Evolutionary conservation across 2,888 invertebrate genomes (phyloP), one percentile per base, ranked within the genome.

Genomic region (Germaria angustata): DNA sequence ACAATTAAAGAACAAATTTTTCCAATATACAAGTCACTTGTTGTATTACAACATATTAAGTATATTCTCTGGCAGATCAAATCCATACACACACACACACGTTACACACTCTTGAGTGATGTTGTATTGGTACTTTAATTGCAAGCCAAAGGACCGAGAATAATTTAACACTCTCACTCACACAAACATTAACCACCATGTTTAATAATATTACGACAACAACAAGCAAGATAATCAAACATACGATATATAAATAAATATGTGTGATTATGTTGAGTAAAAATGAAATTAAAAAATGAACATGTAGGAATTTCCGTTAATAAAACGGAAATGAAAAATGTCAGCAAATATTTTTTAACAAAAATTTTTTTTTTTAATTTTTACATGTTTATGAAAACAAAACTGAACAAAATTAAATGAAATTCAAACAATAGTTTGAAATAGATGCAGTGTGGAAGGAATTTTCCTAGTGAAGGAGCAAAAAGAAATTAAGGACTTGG

Each of bases 1-100:
- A 79, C 78, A 82, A 82, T 79, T 82, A 82, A 81, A 82, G 81
- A 63, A 79, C 57, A 69, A 75, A 78, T 69, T 78, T 78, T 73
- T 59, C 39, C 69, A 55, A 78, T 73, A 69, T 15, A 71, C 32
- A 49, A 75, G 55, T 75, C 46, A 65, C 46, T 66, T 46, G 46
- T 75, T 61, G 76, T 68, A 77, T 51, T 68, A 77, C 76, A 77
- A 51, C 59, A 69, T 68, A 75, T 75, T 75, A 75, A 75, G 65
- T 46, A 46, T 66, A 75, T 75, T 73, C 46, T 39, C 24, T 57
- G 55, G 24, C 65, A 65, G 34, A 34, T 73, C 53, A 63, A 17
- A 32, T n/a, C 49, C 20, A 41, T 2, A 13, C 32, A 28, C 51
- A 17, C 24, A 13, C 22, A 22, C 59, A 36, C 2, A 28, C 4